Percentiles rank a stretch among this genome's conserved stretches.
phyloP scores from a whole-genome alignment of 2,113 vertebrate genomes.

The Microtus pennsylvanicus region DNA sequence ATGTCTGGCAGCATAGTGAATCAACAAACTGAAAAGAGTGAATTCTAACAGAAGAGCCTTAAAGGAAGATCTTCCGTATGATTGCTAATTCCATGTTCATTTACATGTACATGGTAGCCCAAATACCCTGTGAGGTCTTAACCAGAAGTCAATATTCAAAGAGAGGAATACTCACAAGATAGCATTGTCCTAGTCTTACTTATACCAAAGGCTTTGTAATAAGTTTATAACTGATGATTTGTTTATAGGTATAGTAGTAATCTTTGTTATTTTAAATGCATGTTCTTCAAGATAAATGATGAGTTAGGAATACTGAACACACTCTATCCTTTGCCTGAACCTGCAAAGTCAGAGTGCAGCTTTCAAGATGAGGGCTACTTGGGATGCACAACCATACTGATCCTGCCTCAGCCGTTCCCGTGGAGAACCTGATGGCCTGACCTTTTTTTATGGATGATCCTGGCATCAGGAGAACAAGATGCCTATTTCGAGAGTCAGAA shows the following conservation, averaged over 20 bases:
- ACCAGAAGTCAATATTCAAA: background rate
- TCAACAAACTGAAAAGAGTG: background rate
- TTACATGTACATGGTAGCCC: background rate
- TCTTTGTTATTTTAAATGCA: background rate
- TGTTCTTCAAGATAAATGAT: background rate
- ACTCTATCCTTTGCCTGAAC: too few species aligned
- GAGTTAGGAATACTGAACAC: background rate
- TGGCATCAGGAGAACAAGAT: background rate
- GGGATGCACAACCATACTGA: rapidly evolving
- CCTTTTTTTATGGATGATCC: background rate
- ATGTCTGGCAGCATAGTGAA: background rate
- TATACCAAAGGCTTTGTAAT: background rate
- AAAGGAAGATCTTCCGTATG: background rate
- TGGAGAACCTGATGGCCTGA: background rate
- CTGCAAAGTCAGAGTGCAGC: background rate
- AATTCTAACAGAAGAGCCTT: background rate
- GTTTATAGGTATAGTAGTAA: background rate
- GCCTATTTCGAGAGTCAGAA: background rate
- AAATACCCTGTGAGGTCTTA: background rate
- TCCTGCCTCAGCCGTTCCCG: too few species aligned
- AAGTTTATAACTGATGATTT: background rate
- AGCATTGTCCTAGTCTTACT: background rate
- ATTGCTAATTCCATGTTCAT: background rate
- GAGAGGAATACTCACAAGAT: background rate
- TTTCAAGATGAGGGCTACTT: background rate